Conservation (phyloP, 1,140 invertebrate species). For the Drosophila santomea region DNA sequence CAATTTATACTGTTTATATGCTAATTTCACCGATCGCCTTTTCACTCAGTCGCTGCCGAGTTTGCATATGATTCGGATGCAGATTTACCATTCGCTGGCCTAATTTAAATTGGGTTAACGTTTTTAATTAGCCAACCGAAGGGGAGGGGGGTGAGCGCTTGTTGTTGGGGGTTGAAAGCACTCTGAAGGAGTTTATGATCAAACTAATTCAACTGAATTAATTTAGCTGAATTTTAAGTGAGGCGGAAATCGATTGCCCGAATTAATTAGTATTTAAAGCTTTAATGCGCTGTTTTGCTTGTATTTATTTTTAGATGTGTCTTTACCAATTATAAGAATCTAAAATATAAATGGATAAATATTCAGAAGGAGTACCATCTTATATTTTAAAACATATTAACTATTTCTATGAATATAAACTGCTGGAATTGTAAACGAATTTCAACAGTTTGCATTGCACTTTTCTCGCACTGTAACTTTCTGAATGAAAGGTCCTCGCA, state of each 20-base stretch:
- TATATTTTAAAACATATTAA: no score
- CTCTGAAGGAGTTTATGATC: neutral
- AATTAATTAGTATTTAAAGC: neutral
- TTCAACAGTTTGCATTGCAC: no score
- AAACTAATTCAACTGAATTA: conserved; percentile 4
- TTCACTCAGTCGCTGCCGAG: neutral
- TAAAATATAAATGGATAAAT: no score
- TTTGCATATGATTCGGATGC: conserved; percentile 36
- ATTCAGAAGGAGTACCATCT: no score
- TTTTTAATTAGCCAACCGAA: conserved; percentile 60
- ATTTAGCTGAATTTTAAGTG: conserved; percentile 1
- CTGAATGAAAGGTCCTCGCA: neutral
- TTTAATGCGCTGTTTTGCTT: no score
- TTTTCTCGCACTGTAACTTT: neutral
- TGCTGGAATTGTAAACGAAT: no score
- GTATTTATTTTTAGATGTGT: no score
- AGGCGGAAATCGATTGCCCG: neutral
- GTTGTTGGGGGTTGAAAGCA: conserved; percentile 1
- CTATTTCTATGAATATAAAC: no score
- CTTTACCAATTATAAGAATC: no score
- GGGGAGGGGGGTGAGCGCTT: neutral
- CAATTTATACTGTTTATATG: conserved; percentile 80
- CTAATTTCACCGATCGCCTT: conserved; percentile 54
- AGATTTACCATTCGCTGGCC: conserved; percentile 68
- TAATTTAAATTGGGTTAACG: conserved; percentile 76